Evolutionary conservation across 2,888 invertebrate species (phyloP).

Genomic region (Callyntrura guangdongensis): DNA sequence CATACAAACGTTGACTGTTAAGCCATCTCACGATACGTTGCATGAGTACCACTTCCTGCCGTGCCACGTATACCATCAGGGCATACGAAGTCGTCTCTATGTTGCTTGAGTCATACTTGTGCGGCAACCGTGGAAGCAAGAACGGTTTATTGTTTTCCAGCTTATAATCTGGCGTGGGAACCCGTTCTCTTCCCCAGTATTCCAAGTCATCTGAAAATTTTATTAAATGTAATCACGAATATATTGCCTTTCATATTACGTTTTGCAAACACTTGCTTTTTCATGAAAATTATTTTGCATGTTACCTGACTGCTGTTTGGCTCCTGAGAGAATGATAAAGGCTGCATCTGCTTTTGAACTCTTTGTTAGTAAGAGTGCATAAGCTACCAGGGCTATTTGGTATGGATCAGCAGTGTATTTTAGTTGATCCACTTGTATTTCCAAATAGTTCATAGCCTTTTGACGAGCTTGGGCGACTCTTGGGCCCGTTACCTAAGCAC

Average conservation of each 20-base stretch:
- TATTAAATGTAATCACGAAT: conserved; percentile 31
- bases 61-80: conserved; percentile 94
- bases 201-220: conserved; percentile 90
- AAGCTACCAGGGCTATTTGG: conserved; percentile 94
- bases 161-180: conserved; percentile 94
- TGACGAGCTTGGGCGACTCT: conserved; percentile 92
- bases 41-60: conserved; percentile 91
- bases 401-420: conserved; percentile 88
- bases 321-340: conserved; percentile 90
- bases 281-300: neutral
- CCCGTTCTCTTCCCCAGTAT: conserved; percentile 93
- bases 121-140: conserved; percentile 94
- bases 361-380: conserved; percentile 93
- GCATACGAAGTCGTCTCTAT: conserved; percentile 98
- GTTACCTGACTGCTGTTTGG: conserved; percentile 75
- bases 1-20: conserved; percentile 93
- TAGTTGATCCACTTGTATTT: conserved; percentile 92
- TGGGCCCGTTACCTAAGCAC: conserved; percentile 88
- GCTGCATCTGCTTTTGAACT: conserved; percentile 94
- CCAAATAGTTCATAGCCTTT: conserved; percentile 92
- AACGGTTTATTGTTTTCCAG: conserved; percentile 97
- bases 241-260: neutral
- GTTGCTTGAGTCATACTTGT: conserved; percentile 95
- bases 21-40: conserved; percentile 97
- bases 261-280: neutral